Evolutionary conservation across 2,888 invertebrate species (phyloP), one percentile per base, ranked within the genome.

Genomic region (Nemoura dubitans): DNA sequence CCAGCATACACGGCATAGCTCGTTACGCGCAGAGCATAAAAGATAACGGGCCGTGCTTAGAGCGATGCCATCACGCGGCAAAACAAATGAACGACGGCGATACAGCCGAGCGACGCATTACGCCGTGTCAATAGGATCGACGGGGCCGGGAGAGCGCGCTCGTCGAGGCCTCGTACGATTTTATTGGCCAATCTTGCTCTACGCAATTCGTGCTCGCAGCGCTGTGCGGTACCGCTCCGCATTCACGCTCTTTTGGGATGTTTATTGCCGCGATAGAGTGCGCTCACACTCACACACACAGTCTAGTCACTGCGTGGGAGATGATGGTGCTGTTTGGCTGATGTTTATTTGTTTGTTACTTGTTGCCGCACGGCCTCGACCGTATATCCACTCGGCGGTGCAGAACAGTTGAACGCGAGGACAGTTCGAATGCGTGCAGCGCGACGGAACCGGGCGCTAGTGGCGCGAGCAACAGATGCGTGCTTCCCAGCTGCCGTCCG

Each of bases 251-350:
- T 36, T 6, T 36, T 36, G 36, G 59, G 16, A 59, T 59, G 59
- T 59, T 59, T 59, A 59, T 59, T 59, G 59, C 59, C 59, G 59
- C 59, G 59, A 7, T 1, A 21, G 1, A 10, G 59, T 2, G 59
- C 21, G 59, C 59, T 7, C 59, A n/a, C n/a, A n/a, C n/a, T n/a
- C n/a, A n/a, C n/a, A n/a, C n/a, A n/a, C n/a, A n/a, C n/a, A n/a
- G n/a, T n/a, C n/a, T n/a, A 59, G 59, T 59, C 59, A 59, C 59
- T 59, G 59, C 59, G 59, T 59, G 59, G 59, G 59, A 59, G 59
- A 59, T 59, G 59, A 59, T 59, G 59, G 59, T 10, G 36, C 21
- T 59, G 59, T 59, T 59, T 59, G 59, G 59, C 59, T 59, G 59
- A 3, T 59, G 59, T 59, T n/a, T 59, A 59, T 59, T 59, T 59